Evolutionary conservation across 2,797 vertebrate genomes (phyloP).

Genomic region (Poeciliopsis paucimaculata): DNA sequence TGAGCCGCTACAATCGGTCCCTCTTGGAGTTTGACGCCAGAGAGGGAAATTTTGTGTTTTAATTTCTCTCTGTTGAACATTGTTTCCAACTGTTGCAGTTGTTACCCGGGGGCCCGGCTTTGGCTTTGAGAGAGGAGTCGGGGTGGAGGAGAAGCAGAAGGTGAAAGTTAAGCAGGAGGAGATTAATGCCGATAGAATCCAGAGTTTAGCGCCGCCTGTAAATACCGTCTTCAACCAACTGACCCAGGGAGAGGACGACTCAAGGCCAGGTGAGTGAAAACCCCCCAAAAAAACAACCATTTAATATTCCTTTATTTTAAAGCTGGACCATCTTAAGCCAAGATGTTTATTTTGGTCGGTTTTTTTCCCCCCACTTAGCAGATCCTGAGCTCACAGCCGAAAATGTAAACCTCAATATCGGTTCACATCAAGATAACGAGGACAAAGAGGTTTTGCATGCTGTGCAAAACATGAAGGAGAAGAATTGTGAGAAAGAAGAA

Average conservation of each 20-base stretch:
- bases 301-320: neutral
- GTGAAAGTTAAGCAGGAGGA: conserved; percentile 29
- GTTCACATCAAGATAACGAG: conserved; percentile 42
- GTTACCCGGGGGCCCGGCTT: conserved; percentile 55
- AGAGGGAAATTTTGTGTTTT: neutral
- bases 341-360: neutral
- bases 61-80: neutral
- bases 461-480: conserved; percentile 28
- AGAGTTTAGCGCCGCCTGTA: conserved; percentile 50
- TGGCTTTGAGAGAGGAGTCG: conserved; percentile 51
- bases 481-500: conserved; percentile 58
- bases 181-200: conserved; percentile 32
- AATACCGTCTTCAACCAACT: conserved; percentile 35
- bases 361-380: conserved; percentile 10
- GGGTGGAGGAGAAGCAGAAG: conserved; percentile 47
- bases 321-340: neutral
- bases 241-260: conserved; percentile 48
- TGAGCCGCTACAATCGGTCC: conserved; percentile 64
- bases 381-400: conserved; percentile 57
- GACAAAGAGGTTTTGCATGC: conserved; percentile 57
- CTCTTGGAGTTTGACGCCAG: neutral
- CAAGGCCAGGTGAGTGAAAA: conserved; percentile 57
- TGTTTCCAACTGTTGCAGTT: conserved; percentile 27
- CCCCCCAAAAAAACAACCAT: no score
- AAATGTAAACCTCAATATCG: conserved; percentile 51